Base-by-base conservation (phyloP, 1,140 invertebrate species). In the Schlechtendalia chinensis region DNA sequence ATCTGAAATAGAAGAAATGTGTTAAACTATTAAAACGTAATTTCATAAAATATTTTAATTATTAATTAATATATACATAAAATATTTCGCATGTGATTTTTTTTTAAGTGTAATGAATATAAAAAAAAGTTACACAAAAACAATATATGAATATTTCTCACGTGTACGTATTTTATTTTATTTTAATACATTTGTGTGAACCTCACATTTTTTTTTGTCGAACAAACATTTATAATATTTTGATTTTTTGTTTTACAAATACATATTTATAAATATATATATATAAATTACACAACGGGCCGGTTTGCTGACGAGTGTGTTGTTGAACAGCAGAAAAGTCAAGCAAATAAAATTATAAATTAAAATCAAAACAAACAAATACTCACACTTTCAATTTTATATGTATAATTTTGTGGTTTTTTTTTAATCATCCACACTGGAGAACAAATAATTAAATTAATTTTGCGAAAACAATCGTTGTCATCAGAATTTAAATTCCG, bases 361-460 rank as follows among this genome's bases (percentile, higher is more conserved):
- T 72, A 53, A 54, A 72, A 54, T 29, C 11, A 39, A 39, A 67
- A 45, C 1, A 29, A 39, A 67, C 17, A 50, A 72, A 29, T n/a
- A 12, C 14, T 8, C 50, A 27, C 50, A 29, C 2, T 19, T 72
- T 53, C 17, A 24, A 54, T 53, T 19, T 14, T 11, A n/a, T 53
- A 72, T 17, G 16, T 53, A 11, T 45, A 8, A n/a, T n/a, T n/a
- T n/a, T n/a, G n/a, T n/a, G n/a, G n/a, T n/a, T n/a, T 24, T 65
- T 65, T 67, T 22, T 67, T 11, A 67, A n/a, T 65, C 61, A n/a
- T 45, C 19, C 32, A 65, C 32, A 39, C 32, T 22, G 19, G 22
- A 54, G 16, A 72, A 54, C 22, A 54, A 19, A 54, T 72, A 27
- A 72, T 53, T 72, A 54, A 72, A 54, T 27, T 29, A n/a, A 72